Percentiles rank a stretch among this genome's conserved stretches.
These are phyloP conservation scores for Liparis tanakae DNA, from an alignment of 2,797 vertebrate genomes.

Conservation along the genomic window DNA sequence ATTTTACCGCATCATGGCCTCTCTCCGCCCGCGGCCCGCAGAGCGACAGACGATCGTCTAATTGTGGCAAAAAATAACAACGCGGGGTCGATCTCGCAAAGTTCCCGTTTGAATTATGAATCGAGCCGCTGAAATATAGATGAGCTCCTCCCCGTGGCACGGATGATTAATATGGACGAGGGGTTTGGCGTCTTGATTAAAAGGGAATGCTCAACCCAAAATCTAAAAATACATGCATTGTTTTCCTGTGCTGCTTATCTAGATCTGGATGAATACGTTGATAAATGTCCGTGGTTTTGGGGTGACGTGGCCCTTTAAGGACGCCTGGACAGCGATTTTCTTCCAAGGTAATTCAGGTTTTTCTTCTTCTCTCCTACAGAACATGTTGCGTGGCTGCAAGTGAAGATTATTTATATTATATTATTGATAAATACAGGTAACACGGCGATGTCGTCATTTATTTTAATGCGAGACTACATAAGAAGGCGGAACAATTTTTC, in stretches of 20 bases:
- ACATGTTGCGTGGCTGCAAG: not conserved
- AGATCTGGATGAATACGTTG: no score
- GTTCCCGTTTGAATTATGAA: slow-evolving; percentile 63
- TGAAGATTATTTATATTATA: not conserved
- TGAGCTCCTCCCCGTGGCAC: slow-evolving; percentile 49
- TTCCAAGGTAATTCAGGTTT: no score
- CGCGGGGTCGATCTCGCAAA: slow-evolving; percentile 45
- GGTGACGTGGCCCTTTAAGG: not conserved
- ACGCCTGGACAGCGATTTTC: not conserved
- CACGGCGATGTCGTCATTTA: not conserved
- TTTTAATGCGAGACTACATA: not conserved
- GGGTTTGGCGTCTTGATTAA: slow-evolving; percentile 9
- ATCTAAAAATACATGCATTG: not conserved
- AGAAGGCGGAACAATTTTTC: not conserved
- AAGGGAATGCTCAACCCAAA: not conserved
- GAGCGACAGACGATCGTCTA: slow-evolving; percentile 29
- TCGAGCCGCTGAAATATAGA: slow-evolving; percentile 58
- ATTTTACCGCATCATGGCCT: slow-evolving; percentile 35
- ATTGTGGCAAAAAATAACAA: slow-evolving; percentile 46
- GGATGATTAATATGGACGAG: slow-evolving; percentile 45
- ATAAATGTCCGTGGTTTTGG: not conserved
- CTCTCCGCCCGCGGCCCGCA: slow-evolving; percentile 8
- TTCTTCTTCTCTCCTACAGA: not conserved
- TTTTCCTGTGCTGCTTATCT: not conserved
- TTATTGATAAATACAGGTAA: not conserved